These are phyloP conservation scores for Phylloscopus trochiloides DNA, from an alignment of 2,113 vertebrate genomes.

Conservation along the genomic window DNA sequence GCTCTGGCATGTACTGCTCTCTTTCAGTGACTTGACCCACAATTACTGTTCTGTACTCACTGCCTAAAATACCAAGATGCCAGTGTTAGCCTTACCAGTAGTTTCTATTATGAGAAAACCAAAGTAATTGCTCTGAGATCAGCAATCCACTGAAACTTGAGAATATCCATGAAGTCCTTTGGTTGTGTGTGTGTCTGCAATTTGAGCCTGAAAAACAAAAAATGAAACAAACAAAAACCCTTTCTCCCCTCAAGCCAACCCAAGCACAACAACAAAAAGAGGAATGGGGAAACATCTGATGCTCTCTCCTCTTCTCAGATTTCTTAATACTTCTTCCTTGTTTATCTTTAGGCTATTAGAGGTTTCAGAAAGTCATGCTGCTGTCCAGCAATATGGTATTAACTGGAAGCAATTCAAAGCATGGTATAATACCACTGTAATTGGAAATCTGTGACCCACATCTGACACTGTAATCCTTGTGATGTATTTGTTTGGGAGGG, in stretches of 20 bases:
- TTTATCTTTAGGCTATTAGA: not conserved
- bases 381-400: not conserved
- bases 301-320: not conserved
- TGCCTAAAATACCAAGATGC: not conserved
- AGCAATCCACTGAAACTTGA: not conserved
- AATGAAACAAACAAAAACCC: not conserved
- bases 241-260: no score
- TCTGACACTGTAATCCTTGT: not conserved
- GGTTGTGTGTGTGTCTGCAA: not conserved
- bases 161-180: not conserved
- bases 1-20: not conserved
- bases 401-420: not conserved
- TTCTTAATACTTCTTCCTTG: not conserved
- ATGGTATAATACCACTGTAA: not conserved
- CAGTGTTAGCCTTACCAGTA: not conserved
- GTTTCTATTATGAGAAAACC: not conserved
- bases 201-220: not conserved
- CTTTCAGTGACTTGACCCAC: not conserved
- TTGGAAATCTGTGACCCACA: not conserved
- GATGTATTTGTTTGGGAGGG: not conserved
- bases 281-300: not conserved
- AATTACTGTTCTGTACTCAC: rapidly evolving
- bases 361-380: not conserved
- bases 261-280: no score
- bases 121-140: not conserved